Base-by-base conservation (phyloP, 2,113 vertebrate species). In the Ameiurus melas region DNA sequence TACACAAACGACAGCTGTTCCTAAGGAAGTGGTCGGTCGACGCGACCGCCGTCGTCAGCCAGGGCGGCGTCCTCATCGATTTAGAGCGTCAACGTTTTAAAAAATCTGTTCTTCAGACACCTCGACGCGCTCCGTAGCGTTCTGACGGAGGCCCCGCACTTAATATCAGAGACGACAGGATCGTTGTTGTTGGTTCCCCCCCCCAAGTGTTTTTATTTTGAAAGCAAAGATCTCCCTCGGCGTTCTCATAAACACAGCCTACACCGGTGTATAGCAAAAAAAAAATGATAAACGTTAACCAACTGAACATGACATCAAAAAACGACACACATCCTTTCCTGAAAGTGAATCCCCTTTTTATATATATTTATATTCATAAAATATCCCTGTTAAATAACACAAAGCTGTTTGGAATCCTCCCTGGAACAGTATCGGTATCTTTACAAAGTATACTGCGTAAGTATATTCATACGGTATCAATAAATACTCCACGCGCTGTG, bases 401-500 rank as follows among this genome's bases (percentile, higher is more conserved):
- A 47, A 47, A 14, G 39, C 39, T 47, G 36, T 71, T 71, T 75
- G 0, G 43, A 22, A 77, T 77, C 36, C 36, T 55, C 14, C 27
- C 3, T n/a, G 27, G 8, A 16, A n/a, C 3, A n/a, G 27, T 47
- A 7, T 22, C 36, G 6, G 30, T 1, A 75, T 75, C 25, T 78
- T 53, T 68, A 27, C 30, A 68, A 77, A 53, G 81, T 53, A 39
- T 10, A 20, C 14, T 9, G 53, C 6, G 58, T 17, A 57, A 5
- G 10, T 7, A 33, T 47, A 58, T 36, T 57, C 30, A 47, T 66
- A 47, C 43, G 6, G 43, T 47, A 36, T 70, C 8, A 85, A 87
- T 82, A 90, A 87, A 87, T 87, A 84, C 16, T 33, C 33, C 8
- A 84, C 51, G 64, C 7, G 36, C 36, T 30, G 22, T 80, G 71